Evolutionary conservation across 2,113 vertebrate genomes (phyloP).

Genomic region (Stomatorhinus ivindoensis): DNA sequence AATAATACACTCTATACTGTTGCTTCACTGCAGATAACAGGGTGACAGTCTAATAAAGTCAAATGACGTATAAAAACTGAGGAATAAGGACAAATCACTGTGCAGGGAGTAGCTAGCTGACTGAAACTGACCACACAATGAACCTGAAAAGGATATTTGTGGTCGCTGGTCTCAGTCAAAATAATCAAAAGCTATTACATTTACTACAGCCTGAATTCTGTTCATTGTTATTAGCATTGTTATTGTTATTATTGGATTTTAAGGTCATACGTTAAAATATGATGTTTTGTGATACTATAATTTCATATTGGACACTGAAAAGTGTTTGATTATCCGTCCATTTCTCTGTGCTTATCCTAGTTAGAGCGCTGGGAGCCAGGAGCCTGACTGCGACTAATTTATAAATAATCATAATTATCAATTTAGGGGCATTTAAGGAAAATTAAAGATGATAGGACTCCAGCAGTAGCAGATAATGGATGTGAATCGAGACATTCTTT

Average conservation of each 20-base stretch:
- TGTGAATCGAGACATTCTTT: conserved; percentile 32
- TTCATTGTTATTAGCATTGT: not conserved
- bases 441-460: conserved; percentile 56
- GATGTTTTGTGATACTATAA: not conserved
- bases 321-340: not conserved
- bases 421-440: conserved; percentile 4
- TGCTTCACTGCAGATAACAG: not conserved
- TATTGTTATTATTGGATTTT: not conserved
- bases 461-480: conserved; percentile 55
- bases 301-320: not conserved
- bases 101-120: not conserved
- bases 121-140: conserved; percentile 27
- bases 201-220: not conserved
- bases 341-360: not conserved
- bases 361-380: not conserved
- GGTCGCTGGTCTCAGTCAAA: not conserved
- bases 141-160: not conserved
- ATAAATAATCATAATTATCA: not conserved
- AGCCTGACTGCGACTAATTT: not conserved
- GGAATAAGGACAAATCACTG: not conserved
- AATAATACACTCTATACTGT: not conserved
- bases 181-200: not conserved
- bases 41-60: not conserved
- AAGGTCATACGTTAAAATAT: not conserved
- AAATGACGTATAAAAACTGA: not conserved